Base-by-base conservation (phyloP, 2,888 invertebrate genomes). In the Cactoblastis cactorum region DNA sequence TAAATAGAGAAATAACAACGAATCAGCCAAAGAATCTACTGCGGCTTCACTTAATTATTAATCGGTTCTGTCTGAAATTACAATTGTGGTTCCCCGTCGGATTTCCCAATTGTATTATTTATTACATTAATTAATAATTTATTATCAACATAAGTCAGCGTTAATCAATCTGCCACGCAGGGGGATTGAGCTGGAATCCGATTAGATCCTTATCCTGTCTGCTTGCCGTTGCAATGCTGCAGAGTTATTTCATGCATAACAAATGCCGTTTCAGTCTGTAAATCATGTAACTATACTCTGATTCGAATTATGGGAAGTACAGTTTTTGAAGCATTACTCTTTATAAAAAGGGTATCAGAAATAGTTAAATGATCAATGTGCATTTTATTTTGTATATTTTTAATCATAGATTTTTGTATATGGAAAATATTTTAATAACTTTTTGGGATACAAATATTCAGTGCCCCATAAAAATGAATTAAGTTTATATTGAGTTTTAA, bases 111-210 rank as follows among this genome's bases (percentile, higher is more conserved):
- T 37, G 37, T 37, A 17, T 37, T 37, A 37, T 37, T 37, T 37
- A 17, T 37, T n/a, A n/a, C n/a, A n/a, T 9, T 5, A 8, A 17
- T 37, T 37, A 37, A 37, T 37, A 35, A 12, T 37, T 43, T 19
- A 11, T 11, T 3, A 28, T 28, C 22, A 28, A 14, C 14, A 24
- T 15, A n/a, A 24, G 28, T 28, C 15, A 24, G 14, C 32, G 28
- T 28, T 46, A 59, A 61, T 61, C 51, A 49, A 32, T 34, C 51
- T 53, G 54, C 56, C 53, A 53, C 53, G n/a, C n/a, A 52, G 52
- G 51, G 33, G 32, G 59, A 55, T 58, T 45, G 46, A 52, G 56
- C 39, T 41, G 53, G 52, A 59, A 61, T 61, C 56, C 32, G 57
- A 59, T 61, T 28, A 28, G 9, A 60, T 54, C 47, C n/a, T 50